Evolutionary conservation across 2,888 invertebrate species (phyloP).

Genomic region (Ypsolopha sequella): DNA sequence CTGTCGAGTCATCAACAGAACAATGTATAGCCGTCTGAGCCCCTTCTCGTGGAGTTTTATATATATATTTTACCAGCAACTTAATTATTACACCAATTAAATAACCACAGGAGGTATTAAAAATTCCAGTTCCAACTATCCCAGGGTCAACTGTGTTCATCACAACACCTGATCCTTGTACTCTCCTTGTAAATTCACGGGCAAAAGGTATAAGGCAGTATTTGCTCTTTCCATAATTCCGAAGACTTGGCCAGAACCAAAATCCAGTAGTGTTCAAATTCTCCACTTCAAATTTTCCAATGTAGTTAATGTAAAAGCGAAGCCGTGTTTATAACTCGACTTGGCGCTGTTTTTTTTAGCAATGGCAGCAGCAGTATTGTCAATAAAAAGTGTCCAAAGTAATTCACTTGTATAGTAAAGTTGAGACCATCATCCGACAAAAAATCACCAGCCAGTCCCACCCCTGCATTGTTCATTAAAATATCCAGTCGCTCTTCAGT

Average conservation of each 20-base stretch:
- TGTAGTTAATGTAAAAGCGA: conserved; percentile 79
- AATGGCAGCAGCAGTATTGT: conserved; percentile 89
- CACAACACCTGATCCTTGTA: conserved; percentile 75
- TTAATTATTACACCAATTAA: conserved; percentile 52
- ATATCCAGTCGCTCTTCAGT: conserved; percentile 82
- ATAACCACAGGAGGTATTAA: conserved; percentile 33
- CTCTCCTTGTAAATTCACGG: conserved; percentile 76
- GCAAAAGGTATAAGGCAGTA: conserved; percentile 81
- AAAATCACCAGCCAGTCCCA: conserved; percentile 70
- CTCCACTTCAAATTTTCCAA: conserved; percentile 76
- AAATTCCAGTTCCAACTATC: conserved; percentile 83
- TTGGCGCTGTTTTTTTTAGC: conserved; percentile 77
- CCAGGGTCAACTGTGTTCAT: conserved; percentile 89
- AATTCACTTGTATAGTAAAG: conserved; percentile 91
- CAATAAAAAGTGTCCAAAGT: conserved; percentile 91
- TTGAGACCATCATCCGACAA: conserved; percentile 87
- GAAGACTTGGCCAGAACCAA: conserved; percentile 43
- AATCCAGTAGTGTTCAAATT: conserved; percentile 74
- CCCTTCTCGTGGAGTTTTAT: conserved; percentile 76
- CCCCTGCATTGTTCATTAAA: conserved; percentile 91
- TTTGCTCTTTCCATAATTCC: conserved; percentile 73
- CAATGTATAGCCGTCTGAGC: conserved; percentile 78
- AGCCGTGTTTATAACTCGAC: conserved; percentile 83
- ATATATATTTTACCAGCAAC: conserved; percentile 71
- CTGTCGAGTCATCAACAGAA: conserved; percentile 76